Percentiles rank a stretch among this genome's conserved stretches.
phyloP scores from a whole-genome alignment of 2,113 vertebrate genomes.

The Peucedramus taeniatus region DNA sequence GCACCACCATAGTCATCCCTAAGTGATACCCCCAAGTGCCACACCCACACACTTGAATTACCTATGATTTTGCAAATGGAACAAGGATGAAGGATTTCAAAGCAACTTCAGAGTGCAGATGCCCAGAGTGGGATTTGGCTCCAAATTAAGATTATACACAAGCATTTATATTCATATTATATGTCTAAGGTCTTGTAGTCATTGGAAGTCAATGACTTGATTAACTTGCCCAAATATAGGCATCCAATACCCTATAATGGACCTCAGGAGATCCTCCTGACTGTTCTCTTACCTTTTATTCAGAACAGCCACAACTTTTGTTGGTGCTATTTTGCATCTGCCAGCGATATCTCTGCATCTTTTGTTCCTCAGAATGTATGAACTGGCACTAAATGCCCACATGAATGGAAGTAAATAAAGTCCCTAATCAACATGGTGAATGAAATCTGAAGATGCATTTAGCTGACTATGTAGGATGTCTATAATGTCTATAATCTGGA shows the following conservation, averaged over 20 bases:
- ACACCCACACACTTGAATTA: not conserved
- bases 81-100: not conserved
- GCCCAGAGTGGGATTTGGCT: not conserved
- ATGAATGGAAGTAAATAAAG: not conserved
- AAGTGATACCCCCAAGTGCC: no score
- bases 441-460: not conserved
- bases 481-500: not conserved
- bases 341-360: not conserved
- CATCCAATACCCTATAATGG: not conserved
- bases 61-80: not conserved
- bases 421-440: not conserved
- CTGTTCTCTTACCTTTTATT: not conserved
- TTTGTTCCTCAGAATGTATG: not conserved
- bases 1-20: no score
- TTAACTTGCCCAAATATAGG: not conserved
- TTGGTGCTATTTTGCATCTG: not conserved
- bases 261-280: not conserved
- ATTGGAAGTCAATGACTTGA: not conserved
- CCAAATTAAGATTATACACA: not conserved
- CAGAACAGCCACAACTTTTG: not conserved
- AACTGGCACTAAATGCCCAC: not conserved
- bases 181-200: not conserved
- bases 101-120: not conserved
- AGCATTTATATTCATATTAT: not conserved
- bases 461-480: not conserved